Base-by-base conservation (phyloP, 2,113 vertebrate species). In the Lampris incognitus region DNA sequence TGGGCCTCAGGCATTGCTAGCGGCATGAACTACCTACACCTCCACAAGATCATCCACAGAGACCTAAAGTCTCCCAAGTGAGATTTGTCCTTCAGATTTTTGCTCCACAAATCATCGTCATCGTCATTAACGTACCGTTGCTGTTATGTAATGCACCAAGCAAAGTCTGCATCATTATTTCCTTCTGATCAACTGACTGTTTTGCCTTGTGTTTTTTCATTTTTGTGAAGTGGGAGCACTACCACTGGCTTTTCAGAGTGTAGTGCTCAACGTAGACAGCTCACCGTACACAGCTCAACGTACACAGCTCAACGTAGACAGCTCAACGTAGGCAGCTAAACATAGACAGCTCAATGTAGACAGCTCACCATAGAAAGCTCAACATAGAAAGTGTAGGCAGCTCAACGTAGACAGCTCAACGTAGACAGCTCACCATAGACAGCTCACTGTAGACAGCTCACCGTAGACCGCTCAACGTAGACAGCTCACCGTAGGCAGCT, bases 31-130 rank as follows among this genome's bases (percentile, higher is more conserved):
- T 99, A 99, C 87, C 94, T 99, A 61, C 98, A 99, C 87, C 95
- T 99, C 42, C 98, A 99, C 93, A 99, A 99, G 91, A 99, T 99
- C 94, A 99, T 99, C 91, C 98, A 99, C 92, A 94, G 98, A 86
- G 98, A 99, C 90, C 98, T 99, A 85, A 99, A 99, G 89, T 99
- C 98, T 76, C 98, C 98, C 67, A 99, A 99, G 98, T 99, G 87
- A 52, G 9, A 51, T 54, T 62, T 39, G 4, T 49, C 38, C 24
- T 38, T 37, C 37, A 50, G 9, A 10, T 38, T n/a, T 10, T n/a
- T 37, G 8, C 2, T 10, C 9, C 13, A 38, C n/a, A 2, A 13
- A 44, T 3, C 38, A 40, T 24, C 24, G 24, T 24, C 56, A 67
- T n/a, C 58, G 24, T 24, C 40, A 9, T 39, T 37, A 10, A 8